Base-by-base conservation (phyloP, 1,140 invertebrate genomes). In the Drosophila sucinea region DNA sequence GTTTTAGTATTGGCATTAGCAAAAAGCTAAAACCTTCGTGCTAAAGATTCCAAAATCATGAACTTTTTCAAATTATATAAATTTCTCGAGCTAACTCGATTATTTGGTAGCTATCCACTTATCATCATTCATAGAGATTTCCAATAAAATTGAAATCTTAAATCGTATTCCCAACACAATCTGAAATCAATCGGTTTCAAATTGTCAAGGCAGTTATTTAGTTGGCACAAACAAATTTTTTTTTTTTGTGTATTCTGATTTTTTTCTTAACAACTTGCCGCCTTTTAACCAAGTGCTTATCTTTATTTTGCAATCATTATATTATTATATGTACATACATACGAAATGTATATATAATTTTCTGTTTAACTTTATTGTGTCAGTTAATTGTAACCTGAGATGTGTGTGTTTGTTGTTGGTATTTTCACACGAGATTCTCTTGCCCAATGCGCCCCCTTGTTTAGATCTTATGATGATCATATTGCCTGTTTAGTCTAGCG, bases 241-340 rank as follows among this genome's bases (percentile, higher is more conserved):
- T 47, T 23, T 23, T 23, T 6, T n/a, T 51, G 25, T 23, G 6
- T 47, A 27, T 51, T 51, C 27, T 51, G 44, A 25, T 47, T 47
- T 47, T 47, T 7, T 47, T 47, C 3, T 51, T 51, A 51, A 51
- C 44, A 51, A 51, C 44, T 51, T 51, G 44, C 44, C 44, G 44
- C 23, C 44, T 51, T 51, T 51, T 51, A 51, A 10, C 44, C 8
- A 51, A 51, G 23, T 51, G 23, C 44, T 51, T 51, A 51, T 51
- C 44, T 51, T 51, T 38, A 38, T 4, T n/a, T 41, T 41, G 2
- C 40, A 3, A 11, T 51, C 23, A 47, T 47, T 47, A 47, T 25
- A 25, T 47, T 7, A 25, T 5, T 47, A 8, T 23, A 8, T 2
- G 5, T n/a, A 25, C 23, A 47, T 8, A 41, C 11, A n/a, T 40